These are phyloP conservation scores for Seriola dumerili DNA, from an alignment of 2,113 vertebrate species.

Conservation along the genomic window DNA sequence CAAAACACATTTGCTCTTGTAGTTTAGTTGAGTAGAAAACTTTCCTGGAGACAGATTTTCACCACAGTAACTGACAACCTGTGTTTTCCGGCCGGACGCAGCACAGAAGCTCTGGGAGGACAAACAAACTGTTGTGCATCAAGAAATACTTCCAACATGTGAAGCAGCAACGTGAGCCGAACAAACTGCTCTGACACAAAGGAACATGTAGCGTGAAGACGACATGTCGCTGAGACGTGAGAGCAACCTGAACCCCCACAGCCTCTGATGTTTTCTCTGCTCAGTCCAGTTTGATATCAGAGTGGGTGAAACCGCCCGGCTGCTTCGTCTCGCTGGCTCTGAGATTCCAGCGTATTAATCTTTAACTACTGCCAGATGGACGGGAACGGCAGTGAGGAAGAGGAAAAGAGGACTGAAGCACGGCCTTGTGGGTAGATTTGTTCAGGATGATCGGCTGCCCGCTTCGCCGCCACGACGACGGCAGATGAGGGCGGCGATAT, in stretches of 20 bases:
- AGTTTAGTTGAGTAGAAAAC: too few species aligned
- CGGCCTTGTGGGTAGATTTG: slow-evolving; percentile 65
- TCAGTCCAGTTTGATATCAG: neutral
- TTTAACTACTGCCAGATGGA: slow-evolving; percentile 82
- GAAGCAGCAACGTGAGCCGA: too few species aligned
- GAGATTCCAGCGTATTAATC: slow-evolving; percentile 72
- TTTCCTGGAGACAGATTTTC: too few species aligned
- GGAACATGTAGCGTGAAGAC: too few species aligned
- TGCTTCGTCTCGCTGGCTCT: slow-evolving; percentile 1
- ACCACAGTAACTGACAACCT: too few species aligned
- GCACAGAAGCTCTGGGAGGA: too few species aligned
- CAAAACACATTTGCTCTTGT: too few species aligned
- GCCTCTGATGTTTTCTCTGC: neutral
- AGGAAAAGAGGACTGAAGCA: slow-evolving; percentile 39
- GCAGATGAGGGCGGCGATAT: slow-evolving; percentile 21
- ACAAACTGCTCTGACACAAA: too few species aligned
- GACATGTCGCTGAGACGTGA: neutral
- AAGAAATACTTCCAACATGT: too few species aligned
- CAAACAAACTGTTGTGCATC: too few species aligned
- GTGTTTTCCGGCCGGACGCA: too few species aligned
- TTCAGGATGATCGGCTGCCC: slow-evolving; percentile 67
- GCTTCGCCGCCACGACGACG: slow-evolving; percentile 52
- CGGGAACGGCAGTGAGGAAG: slow-evolving; percentile 34
- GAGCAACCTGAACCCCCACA: neutral
- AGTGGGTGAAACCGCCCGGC: neutral